Evolutionary conservation across 2,797 vertebrate genomes (phyloP).

Genomic region (Spinibarbus caldwelli): DNA sequence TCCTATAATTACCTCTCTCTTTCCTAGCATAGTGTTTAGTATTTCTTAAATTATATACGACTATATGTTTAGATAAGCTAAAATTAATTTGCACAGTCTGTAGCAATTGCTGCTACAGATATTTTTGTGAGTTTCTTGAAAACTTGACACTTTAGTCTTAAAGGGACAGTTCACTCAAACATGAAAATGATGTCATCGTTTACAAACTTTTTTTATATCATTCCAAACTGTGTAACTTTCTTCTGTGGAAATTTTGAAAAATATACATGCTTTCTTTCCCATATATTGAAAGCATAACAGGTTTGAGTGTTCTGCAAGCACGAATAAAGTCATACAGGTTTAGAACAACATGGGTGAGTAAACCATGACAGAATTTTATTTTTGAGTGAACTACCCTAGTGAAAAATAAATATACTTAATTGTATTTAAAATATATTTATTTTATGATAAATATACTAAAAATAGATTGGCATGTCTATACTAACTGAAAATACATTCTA

Average conservation of each 20-base stretch:
- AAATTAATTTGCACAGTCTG: background rate
- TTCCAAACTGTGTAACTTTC: background rate
- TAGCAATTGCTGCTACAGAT: background rate
- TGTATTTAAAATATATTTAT: too few species aligned
- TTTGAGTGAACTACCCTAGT: background rate
- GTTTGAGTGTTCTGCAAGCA: too few species aligned
- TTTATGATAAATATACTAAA: too few species aligned
- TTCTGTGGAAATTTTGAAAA: background rate
- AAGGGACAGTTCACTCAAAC: background rate
- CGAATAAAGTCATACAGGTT: background rate
- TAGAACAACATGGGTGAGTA: background rate
- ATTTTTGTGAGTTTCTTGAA: background rate
- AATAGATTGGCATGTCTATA: too few species aligned
- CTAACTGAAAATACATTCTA: too few species aligned
- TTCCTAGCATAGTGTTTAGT: background rate
- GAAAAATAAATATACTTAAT: too few species aligned
- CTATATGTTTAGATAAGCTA: conserved; percentile 21
- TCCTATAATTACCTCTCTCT: conserved; percentile 6
- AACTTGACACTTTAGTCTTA: background rate
- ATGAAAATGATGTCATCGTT: background rate
- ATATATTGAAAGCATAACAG: background rate
- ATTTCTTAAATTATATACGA: conserved; percentile 3
- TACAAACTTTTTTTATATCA: background rate
- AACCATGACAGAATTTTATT: background rate
- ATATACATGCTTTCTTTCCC: background rate